Base-by-base conservation (phyloP, 2,888 invertebrate genomes). In the Mycalesis mineus region DNA sequence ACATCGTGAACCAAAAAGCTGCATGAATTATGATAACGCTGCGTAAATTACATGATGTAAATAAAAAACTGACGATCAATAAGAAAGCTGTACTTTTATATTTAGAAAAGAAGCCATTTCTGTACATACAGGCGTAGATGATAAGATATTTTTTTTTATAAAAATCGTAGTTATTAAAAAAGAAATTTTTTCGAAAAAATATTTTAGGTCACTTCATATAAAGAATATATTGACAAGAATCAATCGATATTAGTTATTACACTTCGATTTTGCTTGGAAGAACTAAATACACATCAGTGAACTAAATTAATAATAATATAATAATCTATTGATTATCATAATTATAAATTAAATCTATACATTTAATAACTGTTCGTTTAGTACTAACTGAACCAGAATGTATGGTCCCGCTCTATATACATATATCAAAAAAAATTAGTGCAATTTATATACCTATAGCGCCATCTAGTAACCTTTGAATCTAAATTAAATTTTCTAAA, bases 331-430 rank as follows among this genome's bases (percentile, higher is more conserved):
- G 17, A 42, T 36, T 36, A 42, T 42, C 31, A 31, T 14, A n/a
- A n/a, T n/a, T n/a, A 45, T 45, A 28, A 40, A 40, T 54, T 52
- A 51, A 41, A 60, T 61, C 22, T 22, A 22, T 22, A 22, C 22
- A 22, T 22, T 58, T 50, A 57, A 61, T 62, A 60, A 22, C 5
- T 22, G 22, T 22, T 22, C 5, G 22, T 22, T 22, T 22, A 22
- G 22, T 22, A 22, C 22, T 22, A 22, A 22, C 22, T 22, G 22
- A 22, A 22, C 22, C 22, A 22, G 22, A 22, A 22, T 4, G 5
- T 4, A 22, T 22, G 5, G 2, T 22, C 22, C 22, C 3, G 22
- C n/a, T n/a, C n/a, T n/a, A n/a, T n/a, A n/a, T 22, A 22, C 5
- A 22, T 4, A 22, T 4, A 22, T 22, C 22, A 22, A 22, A 22